Evolutionary conservation across 1,140 invertebrate genomes (phyloP).

Genomic region (Neuroterus valhalla): DNA sequence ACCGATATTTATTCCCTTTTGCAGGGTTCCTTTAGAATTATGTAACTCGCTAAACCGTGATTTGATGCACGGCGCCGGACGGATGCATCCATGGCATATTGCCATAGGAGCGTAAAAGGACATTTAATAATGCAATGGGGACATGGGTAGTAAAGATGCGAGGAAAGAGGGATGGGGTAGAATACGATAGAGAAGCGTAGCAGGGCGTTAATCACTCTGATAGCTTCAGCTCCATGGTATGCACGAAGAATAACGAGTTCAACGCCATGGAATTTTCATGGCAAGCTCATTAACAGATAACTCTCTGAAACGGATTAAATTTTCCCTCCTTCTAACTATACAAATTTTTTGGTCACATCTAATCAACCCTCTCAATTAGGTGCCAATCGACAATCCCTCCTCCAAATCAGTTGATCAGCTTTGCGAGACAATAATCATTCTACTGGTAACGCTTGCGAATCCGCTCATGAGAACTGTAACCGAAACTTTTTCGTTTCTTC

Average conservation of each 20-base stretch:
- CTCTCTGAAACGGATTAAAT: conserved; percentile 10
- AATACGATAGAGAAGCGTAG: conserved; percentile 19
- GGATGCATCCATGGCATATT: not conserved
- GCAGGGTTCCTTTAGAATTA: not conserved
- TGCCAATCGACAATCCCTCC: not conserved
- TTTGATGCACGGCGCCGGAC: conserved; percentile 42
- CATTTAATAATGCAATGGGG: conserved; percentile 15
- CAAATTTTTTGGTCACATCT: not conserved
- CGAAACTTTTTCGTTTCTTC: too few species aligned
- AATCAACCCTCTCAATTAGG: not conserved
- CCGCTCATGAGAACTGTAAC: too few species aligned
- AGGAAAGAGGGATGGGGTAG: not conserved
- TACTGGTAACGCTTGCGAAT: too few species aligned
- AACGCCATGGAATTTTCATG: conserved; percentile 20
- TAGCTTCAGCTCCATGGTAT: conserved; percentile 40
- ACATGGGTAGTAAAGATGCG: conserved; percentile 20
- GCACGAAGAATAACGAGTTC: conserved; percentile 39
- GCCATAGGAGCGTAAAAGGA: conserved; percentile 17
- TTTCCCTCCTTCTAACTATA: not conserved
- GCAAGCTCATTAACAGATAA: conserved; percentile 26
- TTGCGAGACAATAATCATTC: too few species aligned
- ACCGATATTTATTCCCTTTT: not conserved
- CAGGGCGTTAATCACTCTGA: conserved; percentile 43
- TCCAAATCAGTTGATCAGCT: too few species aligned
- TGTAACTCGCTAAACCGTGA: conserved; percentile 3